Evolutionary conservation across 2,888 invertebrate species (phyloP).

Genomic region (Podotricha telesiphe): DNA sequence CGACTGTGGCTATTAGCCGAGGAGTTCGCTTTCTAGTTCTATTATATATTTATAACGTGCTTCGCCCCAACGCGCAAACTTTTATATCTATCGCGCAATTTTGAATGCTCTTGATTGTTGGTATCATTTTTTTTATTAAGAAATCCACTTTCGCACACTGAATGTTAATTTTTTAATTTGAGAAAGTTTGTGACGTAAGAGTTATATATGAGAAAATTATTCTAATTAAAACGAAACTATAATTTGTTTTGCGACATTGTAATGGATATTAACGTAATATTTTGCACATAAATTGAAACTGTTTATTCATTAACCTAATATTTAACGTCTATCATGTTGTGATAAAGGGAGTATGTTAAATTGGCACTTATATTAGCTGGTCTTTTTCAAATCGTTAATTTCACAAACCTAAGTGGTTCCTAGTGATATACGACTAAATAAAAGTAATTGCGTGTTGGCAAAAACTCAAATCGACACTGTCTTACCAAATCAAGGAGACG

Average conservation of each 20-base stretch:
- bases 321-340: not conserved
- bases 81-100: conserved; percentile 21
- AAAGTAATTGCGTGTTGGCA: too few relatives aligned
- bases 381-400: not conserved
- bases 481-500: too few relatives aligned
- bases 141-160: conserved; percentile 19
- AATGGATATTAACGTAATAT: conserved; percentile 3
- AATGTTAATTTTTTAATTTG: conserved; percentile 23
- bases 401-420: not conserved
- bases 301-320: not conserved
- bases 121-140: conserved; percentile 21
- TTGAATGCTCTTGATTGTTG: conserved; percentile 25
- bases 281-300: not conserved
- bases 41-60: conserved; percentile 33
- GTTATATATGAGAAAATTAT: conserved; percentile 14
- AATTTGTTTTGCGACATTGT: conserved; percentile 1
- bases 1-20: conserved; percentile 27
- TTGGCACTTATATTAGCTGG: not conserved
- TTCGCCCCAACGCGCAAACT: conserved; percentile 26
- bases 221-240: conserved; percentile 9
- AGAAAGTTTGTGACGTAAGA: conserved; percentile 28
- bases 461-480: too few relatives aligned
- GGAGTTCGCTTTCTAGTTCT: conserved; percentile 40
- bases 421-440: too few relatives aligned
- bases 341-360: not conserved